Percentiles rank a stretch among this genome's conserved stretches.
Evolutionary conservation across 2,888 invertebrate species (phyloP).

Genomic region (Crocallis elinguaria): DNA sequence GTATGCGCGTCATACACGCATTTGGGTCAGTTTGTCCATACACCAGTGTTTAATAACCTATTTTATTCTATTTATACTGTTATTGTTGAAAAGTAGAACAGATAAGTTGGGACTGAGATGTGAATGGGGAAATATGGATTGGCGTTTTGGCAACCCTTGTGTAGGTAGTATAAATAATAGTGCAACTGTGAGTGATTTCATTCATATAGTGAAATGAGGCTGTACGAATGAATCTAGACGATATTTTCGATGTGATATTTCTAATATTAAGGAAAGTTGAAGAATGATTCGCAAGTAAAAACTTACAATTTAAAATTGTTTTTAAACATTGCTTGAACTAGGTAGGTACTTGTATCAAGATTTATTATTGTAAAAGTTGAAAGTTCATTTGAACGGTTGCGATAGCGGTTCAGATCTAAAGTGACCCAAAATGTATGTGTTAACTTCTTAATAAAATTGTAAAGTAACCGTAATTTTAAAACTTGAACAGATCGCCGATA

Average conservation of each 20-base stretch:
- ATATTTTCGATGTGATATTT: background rate
- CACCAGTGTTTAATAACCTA: slow-evolving; percentile 70
- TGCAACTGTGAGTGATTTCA: slow-evolving; percentile 26
- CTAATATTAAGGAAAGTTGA: background rate
- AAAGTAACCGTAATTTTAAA: slow-evolving; percentile 39
- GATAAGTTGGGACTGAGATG: slow-evolving; percentile 46
- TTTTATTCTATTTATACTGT: slow-evolving; percentile 66
- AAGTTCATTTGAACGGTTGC: slow-evolving; percentile 43
- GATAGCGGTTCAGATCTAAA: slow-evolving; percentile 50
- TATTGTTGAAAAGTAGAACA: slow-evolving; percentile 57
- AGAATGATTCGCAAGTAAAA: background rate
- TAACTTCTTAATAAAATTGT: slow-evolving; percentile 29
- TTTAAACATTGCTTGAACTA: no score
- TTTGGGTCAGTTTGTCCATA: slow-evolving; percentile 77
- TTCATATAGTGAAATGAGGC: slow-evolving; percentile 19
- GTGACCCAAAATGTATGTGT: slow-evolving; percentile 26
- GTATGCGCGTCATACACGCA: slow-evolving; percentile 68
- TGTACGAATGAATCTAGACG: slow-evolving; percentile 9
- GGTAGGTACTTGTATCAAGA: background rate
- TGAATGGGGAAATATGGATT: slow-evolving; percentile 32
- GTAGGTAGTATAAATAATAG: slow-evolving; percentile 14
- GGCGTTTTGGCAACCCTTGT: slow-evolving; percentile 34
- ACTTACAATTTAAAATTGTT: background rate
- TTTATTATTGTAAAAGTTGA: slow-evolving; percentile 32
- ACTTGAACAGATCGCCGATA: slow-evolving; percentile 29